These are phyloP conservation scores for Oligia strigilis DNA, from an alignment of 2,888 invertebrate species.

Conservation along the genomic window DNA sequence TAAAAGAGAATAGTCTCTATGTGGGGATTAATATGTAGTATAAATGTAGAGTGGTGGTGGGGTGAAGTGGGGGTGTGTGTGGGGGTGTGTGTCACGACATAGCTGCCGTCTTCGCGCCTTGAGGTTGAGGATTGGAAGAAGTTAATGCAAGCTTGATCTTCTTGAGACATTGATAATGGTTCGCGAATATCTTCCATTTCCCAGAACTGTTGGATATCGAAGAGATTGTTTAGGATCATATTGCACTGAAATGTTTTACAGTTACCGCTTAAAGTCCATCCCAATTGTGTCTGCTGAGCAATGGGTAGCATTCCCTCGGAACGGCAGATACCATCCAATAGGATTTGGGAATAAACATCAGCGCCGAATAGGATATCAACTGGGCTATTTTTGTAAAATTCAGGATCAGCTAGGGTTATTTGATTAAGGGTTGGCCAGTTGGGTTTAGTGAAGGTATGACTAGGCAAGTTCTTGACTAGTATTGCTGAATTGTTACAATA, in stretches of 20 bases:
- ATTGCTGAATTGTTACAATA: too few species aligned
- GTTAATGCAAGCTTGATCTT: slow-evolving; percentile 3
- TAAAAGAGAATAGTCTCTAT: too few species aligned
- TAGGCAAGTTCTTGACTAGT: slow-evolving; percentile 9
- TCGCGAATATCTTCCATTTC: slow-evolving; percentile 20
- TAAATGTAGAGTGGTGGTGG: too few species aligned
- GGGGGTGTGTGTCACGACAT: slow-evolving; percentile 1
- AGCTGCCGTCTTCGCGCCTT: not conserved
- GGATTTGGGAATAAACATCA: too few species aligned
- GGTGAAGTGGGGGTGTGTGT: too few species aligned
- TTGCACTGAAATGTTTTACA: slow-evolving; percentile 2
- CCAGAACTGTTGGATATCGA: slow-evolving; percentile 5
- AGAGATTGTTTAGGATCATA: not conserved
- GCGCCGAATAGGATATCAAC: slow-evolving; percentile 20
- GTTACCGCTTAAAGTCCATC: slow-evolving; percentile 4
- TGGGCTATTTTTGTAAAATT: slow-evolving; percentile 22
- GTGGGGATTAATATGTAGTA: too few species aligned
- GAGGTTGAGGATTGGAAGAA: not conserved
- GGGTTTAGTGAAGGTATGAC: slow-evolving; percentile 5
- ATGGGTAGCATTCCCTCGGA: not conserved
- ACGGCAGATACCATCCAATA: too few species aligned
- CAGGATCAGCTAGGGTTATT: slow-evolving; percentile 17
- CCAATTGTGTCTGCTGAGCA: slow-evolving; percentile 1
- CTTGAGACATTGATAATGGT: slow-evolving; percentile 5
- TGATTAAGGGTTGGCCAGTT: slow-evolving; percentile 18